Percentiles rank a stretch among this genome's conserved stretches.
Evolutionary conservation across 2,888 invertebrate species (phyloP).

Genomic region (Diarsia mendica): DNA sequence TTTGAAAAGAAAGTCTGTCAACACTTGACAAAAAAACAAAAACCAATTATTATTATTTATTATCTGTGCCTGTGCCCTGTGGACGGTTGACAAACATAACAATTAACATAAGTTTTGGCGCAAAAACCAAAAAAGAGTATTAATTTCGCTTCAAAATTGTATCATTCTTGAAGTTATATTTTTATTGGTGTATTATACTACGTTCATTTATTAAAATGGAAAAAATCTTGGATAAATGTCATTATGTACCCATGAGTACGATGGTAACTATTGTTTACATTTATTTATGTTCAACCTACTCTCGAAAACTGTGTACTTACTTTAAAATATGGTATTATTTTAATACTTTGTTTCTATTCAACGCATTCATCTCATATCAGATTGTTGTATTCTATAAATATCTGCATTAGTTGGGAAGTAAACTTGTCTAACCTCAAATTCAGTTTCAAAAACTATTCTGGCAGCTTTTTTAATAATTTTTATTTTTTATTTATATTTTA

Average conservation of each 20-base stretch:
- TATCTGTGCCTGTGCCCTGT: not conserved
- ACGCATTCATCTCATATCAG: not conserved
- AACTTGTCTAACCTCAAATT: conserved; percentile 12
- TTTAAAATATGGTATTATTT: not conserved
- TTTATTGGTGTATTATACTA: not conserved
- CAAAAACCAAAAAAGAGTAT: not conserved
- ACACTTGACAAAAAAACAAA: not conserved
- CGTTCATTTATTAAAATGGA: conserved; percentile 23
- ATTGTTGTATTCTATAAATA: not conserved
- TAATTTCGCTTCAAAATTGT: not conserved
- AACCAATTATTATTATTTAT: not conserved
- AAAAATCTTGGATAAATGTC: conserved; percentile 65
- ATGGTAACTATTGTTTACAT: conserved; percentile 75
- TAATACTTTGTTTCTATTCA: not conserved
- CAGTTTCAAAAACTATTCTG: not conserved
- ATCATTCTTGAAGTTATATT: not conserved
- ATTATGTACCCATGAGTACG: conserved; percentile 76
- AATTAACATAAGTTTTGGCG: too few relatives aligned
- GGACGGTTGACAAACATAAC: too few relatives aligned
- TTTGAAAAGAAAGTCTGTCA: not conserved
- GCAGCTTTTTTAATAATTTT: not conserved
- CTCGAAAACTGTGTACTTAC: not conserved
- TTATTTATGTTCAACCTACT: not conserved
- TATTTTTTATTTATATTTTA: too few relatives aligned
- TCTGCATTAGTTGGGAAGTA: not conserved